Conservation (phyloP, 92 coral and sea anemone species). For the Palythoa grandis region DNA sequence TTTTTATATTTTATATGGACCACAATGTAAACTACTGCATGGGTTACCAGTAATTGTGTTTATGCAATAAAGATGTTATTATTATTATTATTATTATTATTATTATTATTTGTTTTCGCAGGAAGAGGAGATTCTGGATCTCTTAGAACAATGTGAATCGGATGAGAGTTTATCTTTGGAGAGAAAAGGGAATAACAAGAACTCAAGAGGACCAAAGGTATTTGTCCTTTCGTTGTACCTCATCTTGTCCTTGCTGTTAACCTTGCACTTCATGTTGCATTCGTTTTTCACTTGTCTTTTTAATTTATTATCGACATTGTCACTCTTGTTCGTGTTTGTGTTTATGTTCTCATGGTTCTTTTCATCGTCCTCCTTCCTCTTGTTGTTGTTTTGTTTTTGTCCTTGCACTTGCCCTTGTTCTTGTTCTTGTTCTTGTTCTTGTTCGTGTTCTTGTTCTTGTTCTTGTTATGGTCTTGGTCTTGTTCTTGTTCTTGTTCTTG, state of each 20-base stretch:
- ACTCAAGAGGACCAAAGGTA: conserved; percentile 94
- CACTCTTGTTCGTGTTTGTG: too few species aligned
- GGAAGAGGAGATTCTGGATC: conserved; percentile 98
- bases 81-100: too few species aligned
- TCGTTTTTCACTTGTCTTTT: neutral
- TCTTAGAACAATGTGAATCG: conserved; percentile 93
- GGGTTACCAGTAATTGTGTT: too few species aligned
- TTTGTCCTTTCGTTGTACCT: too few species aligned
- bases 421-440: neutral
- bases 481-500: neutral
- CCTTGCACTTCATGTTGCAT: neutral
- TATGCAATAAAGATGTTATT: too few species aligned
- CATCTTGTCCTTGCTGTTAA: too few species aligned
- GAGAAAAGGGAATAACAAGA: conserved; percentile 63
- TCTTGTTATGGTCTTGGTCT: neutral
- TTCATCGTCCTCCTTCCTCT: too few species aligned
- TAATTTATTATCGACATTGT: too few species aligned
- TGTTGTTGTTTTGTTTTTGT: neutral
- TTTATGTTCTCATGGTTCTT: too few species aligned
- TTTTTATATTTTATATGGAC: too few species aligned
- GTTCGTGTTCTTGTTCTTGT: neutral
- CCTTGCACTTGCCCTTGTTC: neutral
- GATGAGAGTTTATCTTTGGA: conserved; percentile 74
- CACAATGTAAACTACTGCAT: too few species aligned
- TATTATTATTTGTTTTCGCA: conserved; percentile 9